Conservation (phyloP, 2,888 invertebrate species). For the Harmothoe impar region DNA sequence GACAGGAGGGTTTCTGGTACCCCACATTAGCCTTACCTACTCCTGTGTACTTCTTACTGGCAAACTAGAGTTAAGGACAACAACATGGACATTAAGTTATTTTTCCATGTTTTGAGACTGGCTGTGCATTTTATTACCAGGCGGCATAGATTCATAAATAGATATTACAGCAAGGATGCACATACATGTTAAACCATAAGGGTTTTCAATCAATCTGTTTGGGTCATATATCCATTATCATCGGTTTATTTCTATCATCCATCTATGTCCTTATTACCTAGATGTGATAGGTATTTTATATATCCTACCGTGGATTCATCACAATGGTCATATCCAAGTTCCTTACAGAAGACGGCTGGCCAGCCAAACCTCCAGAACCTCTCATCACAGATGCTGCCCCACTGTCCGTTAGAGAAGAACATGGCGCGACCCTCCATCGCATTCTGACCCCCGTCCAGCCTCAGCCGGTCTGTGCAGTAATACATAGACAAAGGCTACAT, state of each 20-base stretch:
- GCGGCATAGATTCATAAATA: too few species aligned
- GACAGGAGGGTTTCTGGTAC: conserved; percentile 12
- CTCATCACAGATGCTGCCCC: conserved; percentile 32
- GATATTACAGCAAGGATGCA: too few species aligned
- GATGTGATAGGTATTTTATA: too few species aligned
- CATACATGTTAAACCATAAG: too few species aligned
- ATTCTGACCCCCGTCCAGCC: conserved; percentile 20
- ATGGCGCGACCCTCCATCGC: conserved; percentile 2
- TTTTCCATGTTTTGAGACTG: too few species aligned
- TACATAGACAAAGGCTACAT: too few species aligned
- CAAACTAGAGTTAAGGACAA: neutral
- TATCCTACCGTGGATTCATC: neutral
- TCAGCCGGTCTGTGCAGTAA: neutral
- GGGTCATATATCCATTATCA: too few species aligned
- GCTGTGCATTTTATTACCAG: too few species aligned
- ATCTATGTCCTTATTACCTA: too few species aligned
- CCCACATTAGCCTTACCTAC: neutral
- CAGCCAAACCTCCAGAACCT: neutral
- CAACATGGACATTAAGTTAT: too few species aligned
- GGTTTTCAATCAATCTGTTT: too few species aligned
- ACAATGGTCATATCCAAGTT: conserved; percentile 16
- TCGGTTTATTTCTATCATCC: too few species aligned
- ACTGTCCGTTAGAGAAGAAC: conserved; percentile 20
- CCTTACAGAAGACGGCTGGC: conserved; percentile 21
- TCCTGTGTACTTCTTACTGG: neutral